phyloP scores from a whole-genome alignment of 2,888 invertebrate species.

The Malthinus flaveolus region DNA sequence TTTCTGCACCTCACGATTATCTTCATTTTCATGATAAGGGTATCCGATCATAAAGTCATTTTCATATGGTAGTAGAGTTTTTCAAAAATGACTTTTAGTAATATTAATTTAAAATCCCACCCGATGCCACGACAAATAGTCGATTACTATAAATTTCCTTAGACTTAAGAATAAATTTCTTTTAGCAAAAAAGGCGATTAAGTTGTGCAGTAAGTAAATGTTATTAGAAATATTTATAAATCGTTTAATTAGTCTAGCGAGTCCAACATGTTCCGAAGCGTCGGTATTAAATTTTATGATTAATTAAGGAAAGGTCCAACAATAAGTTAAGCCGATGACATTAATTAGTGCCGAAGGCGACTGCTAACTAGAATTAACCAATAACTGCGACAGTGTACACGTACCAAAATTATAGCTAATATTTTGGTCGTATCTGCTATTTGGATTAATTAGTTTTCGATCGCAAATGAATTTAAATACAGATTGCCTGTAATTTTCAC shows the following conservation, averaged over 20 bases:
- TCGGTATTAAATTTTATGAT: slow-evolving; percentile 27
- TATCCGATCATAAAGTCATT: too few species aligned
- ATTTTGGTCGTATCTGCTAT: slow-evolving; percentile 17
- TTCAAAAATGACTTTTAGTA: too few species aligned
- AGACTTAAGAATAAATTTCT: neutral
- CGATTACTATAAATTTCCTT: neutral
- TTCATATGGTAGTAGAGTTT: too few species aligned
- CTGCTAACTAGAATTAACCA: slow-evolving; percentile 21
- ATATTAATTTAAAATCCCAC: too few species aligned
- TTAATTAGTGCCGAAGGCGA: slow-evolving; percentile 27
- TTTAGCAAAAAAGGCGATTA: slow-evolving; percentile 3
- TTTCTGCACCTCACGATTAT: too few species aligned
- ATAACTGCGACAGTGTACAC: slow-evolving; percentile 13
- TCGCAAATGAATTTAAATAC: slow-evolving; percentile 10
- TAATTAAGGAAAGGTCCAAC: slow-evolving; percentile 28
- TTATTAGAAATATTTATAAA: slow-evolving; percentile 15
- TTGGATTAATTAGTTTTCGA: slow-evolving; percentile 24
- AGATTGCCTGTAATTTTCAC: slow-evolving; percentile 8
- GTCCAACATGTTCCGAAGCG: slow-evolving; percentile 20
- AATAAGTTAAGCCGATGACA: slow-evolving; percentile 27
- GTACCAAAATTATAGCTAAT: slow-evolving; percentile 15
- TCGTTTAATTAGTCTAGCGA: slow-evolving; percentile 20
- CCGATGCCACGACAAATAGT: too few species aligned
- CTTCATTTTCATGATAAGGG: too few species aligned
- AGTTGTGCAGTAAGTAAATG: slow-evolving; percentile 3